Base-by-base conservation (phyloP, 2,888 invertebrate species). In the Lasioglossum lativentre region DNA sequence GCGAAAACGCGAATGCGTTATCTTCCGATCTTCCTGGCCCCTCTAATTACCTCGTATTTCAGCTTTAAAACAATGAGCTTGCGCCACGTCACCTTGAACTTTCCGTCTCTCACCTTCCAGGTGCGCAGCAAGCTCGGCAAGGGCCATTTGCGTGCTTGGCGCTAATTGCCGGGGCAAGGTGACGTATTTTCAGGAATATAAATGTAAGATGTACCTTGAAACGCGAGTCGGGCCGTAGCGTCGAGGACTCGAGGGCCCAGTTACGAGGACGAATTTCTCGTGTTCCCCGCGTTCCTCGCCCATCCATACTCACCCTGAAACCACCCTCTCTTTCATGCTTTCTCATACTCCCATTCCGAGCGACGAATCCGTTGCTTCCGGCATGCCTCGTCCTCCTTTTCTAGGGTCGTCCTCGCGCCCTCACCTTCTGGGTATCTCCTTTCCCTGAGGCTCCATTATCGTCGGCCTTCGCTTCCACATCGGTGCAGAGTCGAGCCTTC, bases 111-210 rank as follows among this genome's bases (percentile, higher is more conserved):
- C 78, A 14, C 40, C 63, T 75, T 75, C 63, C 71, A 80, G 80
- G 73, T 68, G 82, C 8, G 42, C 56, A 14, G 27, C 59, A 70
- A 34, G 74, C 78, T 80, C 66, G 56, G 75, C 71, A 78, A 73
- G 63, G 78, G 82, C 72, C 76, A 82, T 85, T 90, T 80, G 82
- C 87, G 80, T 84, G 80, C 66, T 72, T 23, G 70, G 59, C 45
- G 71, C 79, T 89, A 88, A 88, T 89, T 90, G 88, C 59, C 70
- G 19, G 72, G 23, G 82, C 82, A 85, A 88, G 85, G 79, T 81
- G 90, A 83, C 79, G 82, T 89, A 85, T 89, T 89, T 90, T 90
- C 85, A 90, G 82, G 80, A 80, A 78, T 27, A 19, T 75, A 72
- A 82, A 80, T 47, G 79, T 84, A 87, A 78, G 68, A 38, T 27